Conservation (phyloP, 2,113 vertebrate species). For the Tragelaphus strepsiceros region DNA sequence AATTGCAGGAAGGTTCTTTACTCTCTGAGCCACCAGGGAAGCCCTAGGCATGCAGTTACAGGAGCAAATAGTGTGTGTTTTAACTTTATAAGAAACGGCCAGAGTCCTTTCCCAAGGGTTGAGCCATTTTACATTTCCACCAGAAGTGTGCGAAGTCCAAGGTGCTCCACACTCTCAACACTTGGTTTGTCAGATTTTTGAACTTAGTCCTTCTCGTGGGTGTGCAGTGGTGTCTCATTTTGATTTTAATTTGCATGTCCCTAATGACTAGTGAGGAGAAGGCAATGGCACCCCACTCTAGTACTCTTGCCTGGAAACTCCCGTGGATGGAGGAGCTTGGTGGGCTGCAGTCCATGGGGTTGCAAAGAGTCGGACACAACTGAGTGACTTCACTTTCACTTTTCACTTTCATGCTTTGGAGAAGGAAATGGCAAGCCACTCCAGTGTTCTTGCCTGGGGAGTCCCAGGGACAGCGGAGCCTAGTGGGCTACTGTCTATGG, state of each 20-base stretch:
- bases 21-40: neutral
- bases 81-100: neutral
- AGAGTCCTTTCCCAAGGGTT: neutral
- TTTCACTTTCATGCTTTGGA: no score
- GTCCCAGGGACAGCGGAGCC: fast-evolving
- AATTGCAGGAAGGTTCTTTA: neutral
- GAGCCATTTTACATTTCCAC: neutral
- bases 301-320: no score
- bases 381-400: no score
- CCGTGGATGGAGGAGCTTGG: no score
- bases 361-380: fast-evolving
- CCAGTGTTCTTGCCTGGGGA: no score
- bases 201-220: neutral
- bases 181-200: neutral
- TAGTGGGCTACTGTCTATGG: no score
- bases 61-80: neutral
- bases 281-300: no score
- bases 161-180: neutral
- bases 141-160: neutral
- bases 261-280: neutral
- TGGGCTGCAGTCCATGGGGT: no score
- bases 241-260: neutral
- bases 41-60: neutral
- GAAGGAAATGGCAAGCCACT: no score
- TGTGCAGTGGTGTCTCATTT: neutral